Base-by-base conservation (phyloP, 2,797 vertebrate genomes). In the Petrocephalus sullivani region DNA sequence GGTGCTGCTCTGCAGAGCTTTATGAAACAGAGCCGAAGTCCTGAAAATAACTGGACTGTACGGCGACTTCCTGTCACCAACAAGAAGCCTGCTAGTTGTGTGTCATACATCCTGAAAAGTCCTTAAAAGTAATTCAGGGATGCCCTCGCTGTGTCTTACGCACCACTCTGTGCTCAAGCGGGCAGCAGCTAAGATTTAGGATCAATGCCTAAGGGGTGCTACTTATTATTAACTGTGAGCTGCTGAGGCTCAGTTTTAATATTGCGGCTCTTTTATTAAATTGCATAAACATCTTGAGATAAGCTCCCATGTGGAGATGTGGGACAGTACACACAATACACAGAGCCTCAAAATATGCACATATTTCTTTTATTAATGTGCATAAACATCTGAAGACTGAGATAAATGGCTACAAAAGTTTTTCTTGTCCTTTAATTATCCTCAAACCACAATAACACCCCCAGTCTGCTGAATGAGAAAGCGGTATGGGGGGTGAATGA, bases 21-120 rank as follows among this genome's bases (percentile, higher is more conserved):
- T 33, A 8, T 0, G 16, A 78, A 49, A 78, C 71, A 8, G 37
- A 78, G 16, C 37, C 28, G 14, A 14, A 14, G 61, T 16, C 4
- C 28, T 16, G 71, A 78, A 78, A 78, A 78, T 78, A 41, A 41
- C 37, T 49, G 41, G 71, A 78, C 71, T 16, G 19, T 78, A 49
- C 41, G 16, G 16, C 14, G 46, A 78, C 71, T 78, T 78, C 41
- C 71, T 78, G 71, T 78, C 71, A 41, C 8, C 41, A 6, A 78
- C 9, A 14, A 78, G 33, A n/a, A 49, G 2, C 71, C 71, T n/a
- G 37, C 71, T 78, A 41, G 37, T n/a, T 49, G 16, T 49, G 41
- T 78, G 71, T 78, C 71, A 78, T 49, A 78, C 41, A 6, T 78
- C 71, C 71, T 78, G 37, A 78, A 78, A 78, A n/a, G 71, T 78